Evolutionary conservation across 2,888 invertebrate species (phyloP).

Genomic region (Hydropsyche betteni): DNA sequence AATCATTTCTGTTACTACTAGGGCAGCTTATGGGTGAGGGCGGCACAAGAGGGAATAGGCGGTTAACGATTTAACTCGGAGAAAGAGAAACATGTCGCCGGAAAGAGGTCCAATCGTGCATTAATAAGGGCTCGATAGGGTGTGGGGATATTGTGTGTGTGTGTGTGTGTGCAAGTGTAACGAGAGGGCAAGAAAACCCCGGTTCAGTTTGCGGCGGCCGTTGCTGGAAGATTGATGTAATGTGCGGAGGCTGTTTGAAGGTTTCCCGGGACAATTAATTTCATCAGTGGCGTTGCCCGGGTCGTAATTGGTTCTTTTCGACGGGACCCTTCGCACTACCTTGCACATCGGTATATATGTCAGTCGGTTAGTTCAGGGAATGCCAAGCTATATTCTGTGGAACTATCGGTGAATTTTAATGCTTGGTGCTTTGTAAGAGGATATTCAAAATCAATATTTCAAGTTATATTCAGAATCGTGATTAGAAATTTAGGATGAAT

Average conservation of each 20-base stretch:
- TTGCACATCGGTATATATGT: no score
- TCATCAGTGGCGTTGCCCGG: constrained; percentile 31
- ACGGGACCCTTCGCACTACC: constrained; percentile 8
- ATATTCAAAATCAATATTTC: no score
- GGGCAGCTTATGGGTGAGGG: no score
- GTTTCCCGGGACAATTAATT: constrained; percentile 36
- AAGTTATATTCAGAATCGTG: no score
- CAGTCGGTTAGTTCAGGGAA: no score
- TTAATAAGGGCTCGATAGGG: constrained; percentile 43
- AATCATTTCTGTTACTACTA: constrained; percentile 43
- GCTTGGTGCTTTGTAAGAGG: no score
- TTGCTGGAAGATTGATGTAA: constrained; percentile 29
- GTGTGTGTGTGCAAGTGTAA: no score
- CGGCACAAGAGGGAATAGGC: background rate
- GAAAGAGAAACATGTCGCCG: constrained; percentile 46
- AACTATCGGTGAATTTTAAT: no score
- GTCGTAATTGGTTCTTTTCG: constrained; percentile 37
- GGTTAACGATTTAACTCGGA: constrained; percentile 39
- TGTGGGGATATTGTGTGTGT: background rate
- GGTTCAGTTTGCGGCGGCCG: constrained; percentile 17
- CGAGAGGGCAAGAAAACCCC: constrained; percentile 7
- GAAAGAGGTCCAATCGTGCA: constrained; percentile 47
- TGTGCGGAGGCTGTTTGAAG: constrained; percentile 35
- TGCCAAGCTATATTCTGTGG: no score
- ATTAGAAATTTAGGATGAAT: no score